These are phyloP conservation scores for Rhyacophila brunnea DNA, from an alignment of 1,140 invertebrate genomes.

Conservation along the genomic window DNA sequence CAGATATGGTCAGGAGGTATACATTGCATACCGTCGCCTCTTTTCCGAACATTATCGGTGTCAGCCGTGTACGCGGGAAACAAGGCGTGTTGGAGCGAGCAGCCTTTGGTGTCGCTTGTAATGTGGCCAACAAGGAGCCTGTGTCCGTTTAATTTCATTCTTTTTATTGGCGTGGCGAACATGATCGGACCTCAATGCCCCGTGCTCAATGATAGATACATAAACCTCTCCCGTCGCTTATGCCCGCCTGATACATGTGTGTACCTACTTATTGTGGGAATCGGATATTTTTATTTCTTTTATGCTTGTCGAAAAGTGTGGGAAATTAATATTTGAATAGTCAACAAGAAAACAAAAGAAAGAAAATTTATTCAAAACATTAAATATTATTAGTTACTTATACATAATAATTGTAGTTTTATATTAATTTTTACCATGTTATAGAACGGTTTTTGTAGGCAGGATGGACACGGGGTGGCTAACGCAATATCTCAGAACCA, in stretches of 20 bases:
- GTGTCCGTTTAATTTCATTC: constrained; percentile 28
- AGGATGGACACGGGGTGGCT: too few relatives aligned
- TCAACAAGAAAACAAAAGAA: too few relatives aligned
- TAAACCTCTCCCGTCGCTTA: constrained; percentile 10
- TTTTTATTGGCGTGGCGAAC: constrained; percentile 21
- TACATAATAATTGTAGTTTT: too few relatives aligned
- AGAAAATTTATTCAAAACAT: too few relatives aligned
- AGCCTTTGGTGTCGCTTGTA: constrained; percentile 20
- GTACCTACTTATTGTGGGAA: too few relatives aligned
- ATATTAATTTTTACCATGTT: too few relatives aligned
- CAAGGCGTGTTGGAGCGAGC: constrained; percentile 5
- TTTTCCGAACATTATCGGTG: constrained; percentile 14
- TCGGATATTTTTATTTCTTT: too few relatives aligned
- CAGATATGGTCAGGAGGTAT: constrained; percentile 5
- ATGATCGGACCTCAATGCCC: constrained; percentile 13
- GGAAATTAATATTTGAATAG: too few relatives aligned
- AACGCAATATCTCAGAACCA: too few relatives aligned
- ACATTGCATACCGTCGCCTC: constrained; percentile 13
- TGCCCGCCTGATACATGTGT: constrained; percentile 7
- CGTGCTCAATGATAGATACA: constrained; percentile 19
- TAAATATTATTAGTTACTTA: too few relatives aligned
- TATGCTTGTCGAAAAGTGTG: too few relatives aligned
- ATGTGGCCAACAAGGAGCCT: constrained; percentile 27
- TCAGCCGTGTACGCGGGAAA: constrained; percentile 12
- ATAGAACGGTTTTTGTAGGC: too few relatives aligned